phyloP scores from a whole-genome alignment of 2,888 invertebrate species.

The Liodrosophila aerea region DNA sequence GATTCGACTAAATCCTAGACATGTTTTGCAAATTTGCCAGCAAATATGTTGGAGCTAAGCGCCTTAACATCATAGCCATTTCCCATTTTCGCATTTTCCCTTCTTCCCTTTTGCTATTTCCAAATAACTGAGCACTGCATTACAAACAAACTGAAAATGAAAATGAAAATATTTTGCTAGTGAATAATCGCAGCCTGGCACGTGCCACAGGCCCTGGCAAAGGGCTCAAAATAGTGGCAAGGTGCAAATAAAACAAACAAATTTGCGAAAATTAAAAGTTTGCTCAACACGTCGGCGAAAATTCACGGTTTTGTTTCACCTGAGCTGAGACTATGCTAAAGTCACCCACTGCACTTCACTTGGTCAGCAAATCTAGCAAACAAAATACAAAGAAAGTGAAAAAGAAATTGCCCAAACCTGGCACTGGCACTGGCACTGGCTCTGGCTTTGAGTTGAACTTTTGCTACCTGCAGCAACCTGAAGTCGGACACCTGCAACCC shows the following conservation, averaged over 20 bases:
- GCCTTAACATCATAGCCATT: constrained; percentile 26
- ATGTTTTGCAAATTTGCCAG: constrained; percentile 64
- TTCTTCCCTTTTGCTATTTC: constrained; percentile 5
- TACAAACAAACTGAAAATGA: too few relatives aligned
- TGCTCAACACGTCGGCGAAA: constrained; percentile 57
- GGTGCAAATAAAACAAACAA: constrained; percentile 58
- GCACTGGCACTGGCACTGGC: constrained; percentile 15
- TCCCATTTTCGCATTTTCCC: not conserved
- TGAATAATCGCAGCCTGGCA: constrained; percentile 56
- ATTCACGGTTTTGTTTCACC: constrained; percentile 51
- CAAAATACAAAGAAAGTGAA: constrained; percentile 3
- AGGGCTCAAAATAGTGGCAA: constrained; percentile 56
- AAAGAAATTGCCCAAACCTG: constrained; percentile 18
- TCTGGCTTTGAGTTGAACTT: constrained; percentile 37
- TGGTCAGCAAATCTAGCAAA: not conserved
- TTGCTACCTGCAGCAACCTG: constrained; percentile 23
- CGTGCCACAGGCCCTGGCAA: constrained; percentile 41
- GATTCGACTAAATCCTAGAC: constrained; percentile 39
- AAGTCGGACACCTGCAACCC: constrained; percentile 15
- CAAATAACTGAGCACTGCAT: constrained; percentile 13
- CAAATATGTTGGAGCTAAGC: constrained; percentile 57
- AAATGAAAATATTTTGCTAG: constrained; percentile 45
- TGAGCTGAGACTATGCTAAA: constrained; percentile 22
- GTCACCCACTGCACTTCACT: not conserved
- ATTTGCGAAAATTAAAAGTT: constrained; percentile 64